Conservation (phyloP, 2,797 vertebrate genomes). For the Semaprochilodus insignis region DNA sequence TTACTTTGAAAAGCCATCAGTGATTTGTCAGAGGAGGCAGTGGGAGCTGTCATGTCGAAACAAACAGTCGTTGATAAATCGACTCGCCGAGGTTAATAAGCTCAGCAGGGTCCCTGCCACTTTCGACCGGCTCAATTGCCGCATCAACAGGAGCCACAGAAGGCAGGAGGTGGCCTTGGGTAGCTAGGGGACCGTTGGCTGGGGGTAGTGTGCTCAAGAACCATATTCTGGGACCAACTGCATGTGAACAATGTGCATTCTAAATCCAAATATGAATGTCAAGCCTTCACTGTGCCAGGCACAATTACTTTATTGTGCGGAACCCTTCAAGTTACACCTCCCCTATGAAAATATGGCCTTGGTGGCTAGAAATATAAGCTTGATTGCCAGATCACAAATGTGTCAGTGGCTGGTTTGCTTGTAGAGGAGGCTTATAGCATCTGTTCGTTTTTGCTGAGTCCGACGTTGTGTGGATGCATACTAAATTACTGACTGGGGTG, state of each 20-base stretch:
- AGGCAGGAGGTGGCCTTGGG: slow-evolving; percentile 42
- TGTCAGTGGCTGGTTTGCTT: slow-evolving; percentile 37
- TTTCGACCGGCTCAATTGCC: slow-evolving; percentile 48
- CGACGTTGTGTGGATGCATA: slow-evolving; percentile 54
- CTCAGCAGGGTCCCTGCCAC: slow-evolving; percentile 50
- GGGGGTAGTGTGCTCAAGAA: slow-evolving; percentile 18
- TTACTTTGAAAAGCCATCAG: slow-evolving; percentile 51
- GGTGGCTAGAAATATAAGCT: slow-evolving; percentile 28
- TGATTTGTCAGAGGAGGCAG: slow-evolving; percentile 56
- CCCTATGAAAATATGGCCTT: slow-evolving; percentile 27
- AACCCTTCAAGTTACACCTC: slow-evolving; percentile 13
- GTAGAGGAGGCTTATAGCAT: slow-evolving; percentile 39
- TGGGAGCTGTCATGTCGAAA: slow-evolving; percentile 60
- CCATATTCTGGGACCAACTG: slow-evolving; percentile 20
- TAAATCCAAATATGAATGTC: slow-evolving; percentile 51
- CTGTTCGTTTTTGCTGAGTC: slow-evolving; percentile 33
- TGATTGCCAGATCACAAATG: slow-evolving; percentile 51
- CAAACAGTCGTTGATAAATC: slow-evolving; percentile 52
- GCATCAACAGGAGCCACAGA: slow-evolving; percentile 45
- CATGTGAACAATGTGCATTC: slow-evolving; percentile 51
- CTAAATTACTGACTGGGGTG: slow-evolving; percentile 51
- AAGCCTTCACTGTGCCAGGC: slow-evolving; percentile 40
- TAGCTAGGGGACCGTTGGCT: slow-evolving; percentile 29
- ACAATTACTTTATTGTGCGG: slow-evolving; percentile 54
- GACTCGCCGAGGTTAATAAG: slow-evolving; percentile 60